These are phyloP conservation scores for Colletes collaris DNA, from an alignment of 2,888 invertebrate genomes.

Conservation along the genomic window DNA sequence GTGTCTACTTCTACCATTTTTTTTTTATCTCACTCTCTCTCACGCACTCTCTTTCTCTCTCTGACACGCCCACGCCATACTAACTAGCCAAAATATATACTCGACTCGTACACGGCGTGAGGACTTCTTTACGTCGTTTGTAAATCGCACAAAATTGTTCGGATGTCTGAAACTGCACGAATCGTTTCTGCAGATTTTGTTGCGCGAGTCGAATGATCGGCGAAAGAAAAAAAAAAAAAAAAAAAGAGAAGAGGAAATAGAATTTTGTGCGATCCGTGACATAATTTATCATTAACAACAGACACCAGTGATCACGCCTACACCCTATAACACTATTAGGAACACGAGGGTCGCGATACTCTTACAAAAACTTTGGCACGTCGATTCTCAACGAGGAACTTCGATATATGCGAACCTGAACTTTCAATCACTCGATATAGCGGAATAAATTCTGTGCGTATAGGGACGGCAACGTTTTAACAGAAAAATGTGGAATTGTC, in stretches of 20 bases:
- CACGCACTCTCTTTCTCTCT: constrained; percentile 40
- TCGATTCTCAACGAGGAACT: constrained; percentile 47
- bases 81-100: constrained; percentile 58
- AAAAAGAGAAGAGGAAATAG: too few relatives aligned
- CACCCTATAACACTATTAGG: constrained; percentile 56
- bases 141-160: constrained; percentile 66
- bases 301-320: constrained; percentile 39
- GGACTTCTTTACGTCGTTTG: constrained; percentile 33
- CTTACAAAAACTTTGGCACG: constrained; percentile 66
- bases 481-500: constrained; percentile 15
- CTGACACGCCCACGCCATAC: constrained; percentile 19
- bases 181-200: background rate
- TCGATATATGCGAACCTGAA: constrained; percentile 28
- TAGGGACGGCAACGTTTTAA: constrained; percentile 26
- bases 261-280: constrained; percentile 63
- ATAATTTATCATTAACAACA: constrained; percentile 36
- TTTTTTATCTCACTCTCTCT: constrained; percentile 53
- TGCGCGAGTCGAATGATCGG: background rate
- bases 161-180: background rate
- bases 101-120: constrained; percentile 38
- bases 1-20: constrained; percentile 67
- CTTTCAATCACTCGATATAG: constrained; percentile 18
- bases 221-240: too few relatives aligned
- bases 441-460: constrained; percentile 10
- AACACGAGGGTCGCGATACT: constrained; percentile 38